Evolutionary conservation across 2,888 invertebrate genomes (phyloP), one percentile per base, ranked within the genome.

Genomic region (Callyntrura sp.): DNA sequence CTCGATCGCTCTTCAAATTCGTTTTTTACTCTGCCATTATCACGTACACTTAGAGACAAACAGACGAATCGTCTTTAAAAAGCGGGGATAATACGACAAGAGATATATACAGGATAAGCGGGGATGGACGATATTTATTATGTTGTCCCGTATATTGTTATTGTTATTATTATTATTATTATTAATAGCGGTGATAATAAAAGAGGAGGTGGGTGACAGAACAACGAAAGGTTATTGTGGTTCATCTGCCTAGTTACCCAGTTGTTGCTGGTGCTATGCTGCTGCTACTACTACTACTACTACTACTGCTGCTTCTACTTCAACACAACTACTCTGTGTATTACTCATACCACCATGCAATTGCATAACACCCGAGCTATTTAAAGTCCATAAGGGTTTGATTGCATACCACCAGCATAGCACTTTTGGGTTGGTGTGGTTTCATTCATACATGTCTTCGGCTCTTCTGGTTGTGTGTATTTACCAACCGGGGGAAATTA

Each of bases 201-300:
- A 11, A 51, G 51, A 28, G 28, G 2, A 28, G 65, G 35, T 35
- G 73, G 48, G 2, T 20, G 48, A 1, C 48, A 48, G 76, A 62
- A 86, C 68, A 79, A 86, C 68, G 68, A 86, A 17, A 86, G 79
- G 86, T 86, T 86, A 86, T 79, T 86, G 25, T 55, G 14, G 78
- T 85, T 25, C 85, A 85, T 62, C 62, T 85, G 43, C 57, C 83
- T 28, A 78, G 78, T 57, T 78, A 78, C 78, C 78, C 57, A 28
- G 78, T 57, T 78, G 28, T 43, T 11, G 4, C 8, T 55, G 57
- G 11, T 14, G 8, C 55, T 48, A 28, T 78, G 48, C 23, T 45
- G 9, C 23, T 14, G 43, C 35, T n/a, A 17, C n/a, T 35, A 35
- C 35, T n/a, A 35, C 2, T 35, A 35, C 35, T 35, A 35, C 6